Evolutionary conservation across 2,888 invertebrate genomes (phyloP).

Genomic region (Hedya salicella): DNA sequence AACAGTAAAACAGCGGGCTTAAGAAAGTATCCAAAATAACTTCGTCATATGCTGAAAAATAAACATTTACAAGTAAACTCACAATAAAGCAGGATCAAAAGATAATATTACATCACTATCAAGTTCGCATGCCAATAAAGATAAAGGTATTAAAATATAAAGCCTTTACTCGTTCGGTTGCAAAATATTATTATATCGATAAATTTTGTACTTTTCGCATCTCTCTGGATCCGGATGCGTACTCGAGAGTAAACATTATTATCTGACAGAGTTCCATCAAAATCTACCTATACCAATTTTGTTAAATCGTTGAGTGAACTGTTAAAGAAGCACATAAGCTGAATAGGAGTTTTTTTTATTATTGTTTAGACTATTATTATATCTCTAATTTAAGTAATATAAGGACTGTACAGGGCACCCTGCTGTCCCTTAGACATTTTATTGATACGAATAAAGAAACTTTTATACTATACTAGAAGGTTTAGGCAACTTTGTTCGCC

Average conservation of each 20-base stretch:
- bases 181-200: slow-evolving; percentile 31
- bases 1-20: too few species aligned
- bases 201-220: slow-evolving; percentile 23
- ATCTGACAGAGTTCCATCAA: slow-evolving; percentile 14
- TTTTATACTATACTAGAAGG: too few species aligned
- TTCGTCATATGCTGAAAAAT: neutral
- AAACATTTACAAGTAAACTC: slow-evolving; percentile 10
- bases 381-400: too few species aligned
- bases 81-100: slow-evolving; percentile 17
- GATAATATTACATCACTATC: slow-evolving; percentile 32
- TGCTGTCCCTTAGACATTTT: too few species aligned
- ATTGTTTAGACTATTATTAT: too few species aligned
- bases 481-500: too few species aligned
- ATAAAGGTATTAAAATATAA: slow-evolving; percentile 29
- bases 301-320: too few species aligned
- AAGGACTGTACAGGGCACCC: too few species aligned
- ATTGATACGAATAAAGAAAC: too few species aligned
- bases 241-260: slow-evolving; percentile 12
- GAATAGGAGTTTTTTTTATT: too few species aligned
- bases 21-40: neutral
- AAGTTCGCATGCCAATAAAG: slow-evolving; percentile 37
- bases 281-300: neutral
- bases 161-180: slow-evolving; percentile 14
- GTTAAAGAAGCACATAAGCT: too few species aligned
- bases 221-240: slow-evolving; percentile 28